Percentiles rank a stretch among this genome's conserved stretches.
Conservation (phyloP, 2,113 vertebrate genomes). For the Telmatochromis sp. region DNA sequence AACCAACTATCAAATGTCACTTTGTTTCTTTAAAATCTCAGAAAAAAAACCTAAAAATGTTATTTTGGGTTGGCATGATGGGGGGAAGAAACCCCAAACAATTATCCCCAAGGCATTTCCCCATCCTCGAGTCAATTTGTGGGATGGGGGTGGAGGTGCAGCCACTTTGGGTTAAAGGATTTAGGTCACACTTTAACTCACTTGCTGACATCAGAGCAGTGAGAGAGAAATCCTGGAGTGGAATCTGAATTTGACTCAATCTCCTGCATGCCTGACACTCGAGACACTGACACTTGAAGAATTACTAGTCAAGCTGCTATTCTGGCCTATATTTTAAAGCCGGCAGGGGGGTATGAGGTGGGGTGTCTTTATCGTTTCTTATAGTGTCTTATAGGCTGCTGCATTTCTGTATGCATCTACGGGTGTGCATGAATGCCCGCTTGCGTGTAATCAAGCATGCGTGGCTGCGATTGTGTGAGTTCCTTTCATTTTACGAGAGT, state of each 20-base stretch:
- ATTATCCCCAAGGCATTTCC: conserved; percentile 58
- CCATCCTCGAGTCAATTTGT: conserved; percentile 58
- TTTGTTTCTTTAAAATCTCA: neutral
- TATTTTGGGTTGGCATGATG: conserved; percentile 48
- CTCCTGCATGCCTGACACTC: conserved; percentile 20
- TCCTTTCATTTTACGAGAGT: conserved; percentile 5
- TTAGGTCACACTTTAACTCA: conserved; percentile 75
- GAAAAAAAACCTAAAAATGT: neutral
- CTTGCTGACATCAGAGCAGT: conserved; percentile 61
- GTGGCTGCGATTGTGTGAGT: neutral
- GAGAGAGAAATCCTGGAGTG: conserved; percentile 66
- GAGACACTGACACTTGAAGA: neutral
- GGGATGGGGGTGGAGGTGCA: conserved; percentile 11
- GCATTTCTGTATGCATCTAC: neutral
- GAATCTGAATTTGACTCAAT: conserved; percentile 26
- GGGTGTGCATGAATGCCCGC: neutral
- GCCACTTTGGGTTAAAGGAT: conserved; percentile 77
- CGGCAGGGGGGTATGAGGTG: neutral
- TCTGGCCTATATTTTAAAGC: conserved; percentile 64
- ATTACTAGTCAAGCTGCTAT: conserved; percentile 36
- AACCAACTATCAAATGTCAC: conserved; percentile 10
- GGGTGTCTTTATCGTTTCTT: neutral
- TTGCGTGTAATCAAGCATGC: conserved; percentile 2
- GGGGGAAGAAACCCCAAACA: conserved; percentile 41
- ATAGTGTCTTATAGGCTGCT: neutral